Base-by-base conservation (phyloP, 2,888 invertebrate species). In the Hydraecia micacea region DNA sequence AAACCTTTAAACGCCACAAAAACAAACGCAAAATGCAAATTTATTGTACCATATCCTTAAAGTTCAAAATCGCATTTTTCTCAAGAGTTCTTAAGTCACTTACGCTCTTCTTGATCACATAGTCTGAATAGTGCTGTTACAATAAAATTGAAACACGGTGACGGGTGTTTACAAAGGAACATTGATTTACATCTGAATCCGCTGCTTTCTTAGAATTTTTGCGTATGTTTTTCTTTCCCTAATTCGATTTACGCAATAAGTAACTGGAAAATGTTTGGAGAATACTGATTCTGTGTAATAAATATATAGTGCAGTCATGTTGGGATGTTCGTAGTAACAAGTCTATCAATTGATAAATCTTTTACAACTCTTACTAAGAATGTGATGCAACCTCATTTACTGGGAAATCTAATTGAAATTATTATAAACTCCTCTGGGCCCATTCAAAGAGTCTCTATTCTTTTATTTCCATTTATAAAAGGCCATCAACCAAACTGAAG, bases 101-200 rank as follows among this genome's bases (percentile, higher is more conserved):
- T 84, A 81, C 9, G 73, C 46, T 52, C 42, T 87, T 84, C 73
- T 75, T 32, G 78, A 67, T 75, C 42, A 63, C 71, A 65, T 80
- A 86, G 68, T 84, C 80, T 83, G 84, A 89, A 89, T 91, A 91
- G 87, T 88, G 85, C 82, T 87, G 83, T 87, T 86, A 87, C 87
- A 87, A 89, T 32, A 32, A 32, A 32, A 32, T 90, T 86, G 86
- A 76, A 89, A 85, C 76, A 84, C 73, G 80, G 80, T 85, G 83
- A 80, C 81, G 79, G 84, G 80, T 70, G 69, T 0, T 80, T 85
- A 89, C 91, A 90, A 90, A 90, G 86, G 83, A 81, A 86, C 83
- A 86, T 91, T 89, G 90, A 91, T 92, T 92, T 90, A 88, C 86
- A 89, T 89, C 85, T 89, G 86, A 86, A 85, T 81, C 62, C 74